These are phyloP conservation scores for Trissolcus brochymenae DNA, from an alignment of 2,888 invertebrate genomes.

Conservation along the genomic window DNA sequence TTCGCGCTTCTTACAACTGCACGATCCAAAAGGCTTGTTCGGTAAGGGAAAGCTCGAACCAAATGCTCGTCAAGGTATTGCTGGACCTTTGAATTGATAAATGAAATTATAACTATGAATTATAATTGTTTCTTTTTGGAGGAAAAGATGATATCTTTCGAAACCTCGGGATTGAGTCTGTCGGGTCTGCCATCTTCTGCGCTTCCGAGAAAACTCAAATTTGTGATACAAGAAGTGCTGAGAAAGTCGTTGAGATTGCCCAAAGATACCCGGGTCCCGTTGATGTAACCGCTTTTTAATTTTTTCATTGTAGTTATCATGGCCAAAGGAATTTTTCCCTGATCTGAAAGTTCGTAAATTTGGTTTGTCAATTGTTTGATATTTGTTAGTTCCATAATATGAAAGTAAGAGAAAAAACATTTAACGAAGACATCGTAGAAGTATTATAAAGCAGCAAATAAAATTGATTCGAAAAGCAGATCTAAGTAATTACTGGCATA, in stretches of 20 bases:
- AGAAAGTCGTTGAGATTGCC: slow-evolving; percentile 97
- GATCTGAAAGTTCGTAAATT: slow-evolving; percentile 79
- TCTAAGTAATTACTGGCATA: slow-evolving; percentile 76
- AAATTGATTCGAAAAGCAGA: slow-evolving; percentile 12
- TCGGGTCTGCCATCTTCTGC: slow-evolving; percentile 95
- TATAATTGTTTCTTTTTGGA: background rate
- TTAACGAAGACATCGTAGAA: no score
- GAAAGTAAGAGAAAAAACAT: slow-evolving; percentile 1
- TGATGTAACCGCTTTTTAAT: slow-evolving; percentile 97
- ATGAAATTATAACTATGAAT: background rate
- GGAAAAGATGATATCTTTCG: no score
- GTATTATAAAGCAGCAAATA: no score
- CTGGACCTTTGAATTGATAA: slow-evolving; percentile 82
- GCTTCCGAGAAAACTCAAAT: slow-evolving; percentile 95
- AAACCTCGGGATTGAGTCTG: slow-evolving; percentile 75
- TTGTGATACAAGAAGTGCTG: slow-evolving; percentile 97
- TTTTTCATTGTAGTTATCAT: slow-evolving; percentile 99
- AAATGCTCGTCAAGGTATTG: slow-evolving; percentile 91
- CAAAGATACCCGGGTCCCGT: slow-evolving; percentile 97
- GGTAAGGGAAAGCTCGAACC: slow-evolving; percentile 86
- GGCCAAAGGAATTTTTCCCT: slow-evolving; percentile 93
- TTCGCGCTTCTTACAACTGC: slow-evolving; percentile 76
- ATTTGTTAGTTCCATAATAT: no score
- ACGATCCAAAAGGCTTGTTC: slow-evolving; percentile 82
- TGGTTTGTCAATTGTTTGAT: no score